A percentile compares a stretch with the other conserved stretches of the same genome.
phyloP scores from a whole-genome alignment of 2,113 vertebrate species.

The Antennarius striatus region DNA sequence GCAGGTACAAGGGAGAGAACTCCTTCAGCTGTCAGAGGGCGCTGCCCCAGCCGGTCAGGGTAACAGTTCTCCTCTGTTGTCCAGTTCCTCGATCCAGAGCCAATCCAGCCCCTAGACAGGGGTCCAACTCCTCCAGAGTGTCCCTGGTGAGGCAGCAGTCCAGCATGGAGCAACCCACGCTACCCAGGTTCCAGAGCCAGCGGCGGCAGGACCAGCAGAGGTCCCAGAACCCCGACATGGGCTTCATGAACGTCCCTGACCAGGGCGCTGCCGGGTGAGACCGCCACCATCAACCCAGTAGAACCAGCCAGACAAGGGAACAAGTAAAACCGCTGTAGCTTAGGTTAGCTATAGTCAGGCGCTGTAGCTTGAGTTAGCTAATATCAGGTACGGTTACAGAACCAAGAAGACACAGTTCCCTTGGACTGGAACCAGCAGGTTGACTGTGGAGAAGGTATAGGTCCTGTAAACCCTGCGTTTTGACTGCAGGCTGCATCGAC shows the following conservation, averaged over 20 bases:
- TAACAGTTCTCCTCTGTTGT: background rate
- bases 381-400: too few relatives aligned
- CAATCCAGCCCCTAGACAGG: conserved; percentile 7
- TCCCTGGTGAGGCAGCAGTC: conserved; percentile 78
- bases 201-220: conserved; percentile 13
- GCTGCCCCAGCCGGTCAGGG: background rate
- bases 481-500: conserved; percentile 75
- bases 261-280: conserved; percentile 85
- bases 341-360: too few relatives aligned
- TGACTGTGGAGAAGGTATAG: too few relatives aligned
- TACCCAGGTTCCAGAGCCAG: conserved; percentile 76
- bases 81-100: conserved; percentile 30
- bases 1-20: conserved; percentile 51
- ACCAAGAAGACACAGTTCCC: too few relatives aligned
- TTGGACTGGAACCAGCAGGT: too few relatives aligned
- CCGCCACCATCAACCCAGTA: too few relatives aligned
- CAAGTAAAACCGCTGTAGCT: too few relatives aligned
- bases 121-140: conserved; percentile 41
- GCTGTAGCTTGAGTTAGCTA: too few relatives aligned
- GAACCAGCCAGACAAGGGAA: too few relatives aligned
- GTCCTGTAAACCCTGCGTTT: conserved; percentile 5
- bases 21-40: background rate
- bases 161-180: conserved; percentile 82
- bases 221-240: conserved; percentile 64
- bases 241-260: conserved; percentile 86